Evolutionary conservation across 2,113 vertebrate species (phyloP).

Genomic region (Calyptomena viridis): DNA sequence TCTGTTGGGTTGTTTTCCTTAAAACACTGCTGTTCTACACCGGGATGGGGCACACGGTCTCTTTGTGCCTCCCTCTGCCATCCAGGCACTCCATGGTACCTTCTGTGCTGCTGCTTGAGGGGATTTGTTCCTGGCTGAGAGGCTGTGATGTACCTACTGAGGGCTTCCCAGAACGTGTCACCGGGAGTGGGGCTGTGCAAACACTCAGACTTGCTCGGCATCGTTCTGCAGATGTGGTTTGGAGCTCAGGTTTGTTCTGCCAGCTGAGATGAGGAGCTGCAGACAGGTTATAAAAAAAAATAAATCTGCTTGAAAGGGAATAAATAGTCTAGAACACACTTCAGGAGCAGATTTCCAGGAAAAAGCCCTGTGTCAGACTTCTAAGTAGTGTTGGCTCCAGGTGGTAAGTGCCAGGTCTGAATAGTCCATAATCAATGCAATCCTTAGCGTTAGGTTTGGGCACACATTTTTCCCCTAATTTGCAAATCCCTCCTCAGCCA

Average conservation of each 20-base stretch:
- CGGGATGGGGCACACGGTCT: accelerated
- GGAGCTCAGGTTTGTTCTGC: not conserved
- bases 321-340: not conserved
- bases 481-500: not conserved
- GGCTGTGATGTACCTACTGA: not conserved
- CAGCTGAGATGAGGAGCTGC: slow-evolving; percentile 12
- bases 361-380: slow-evolving; percentile 14
- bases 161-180: not conserved
- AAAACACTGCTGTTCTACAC: not conserved
- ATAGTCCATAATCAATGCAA: not conserved
- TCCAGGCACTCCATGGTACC: not conserved
- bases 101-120: not conserved
- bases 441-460: not conserved
- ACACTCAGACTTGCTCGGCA: not conserved
- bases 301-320: not conserved
- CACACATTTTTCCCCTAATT: not conserved
- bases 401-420: not conserved
- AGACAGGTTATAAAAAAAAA: not conserved
- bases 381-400: not conserved
- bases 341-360: slow-evolving; percentile 42
- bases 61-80: not conserved
- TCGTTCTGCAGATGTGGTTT: not conserved
- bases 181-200: not conserved
- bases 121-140: not conserved
- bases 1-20: not conserved